These are phyloP conservation scores for Apis dorsata DNA, from an alignment of 1,140 invertebrate genomes.

Conservation along the genomic window DNA sequence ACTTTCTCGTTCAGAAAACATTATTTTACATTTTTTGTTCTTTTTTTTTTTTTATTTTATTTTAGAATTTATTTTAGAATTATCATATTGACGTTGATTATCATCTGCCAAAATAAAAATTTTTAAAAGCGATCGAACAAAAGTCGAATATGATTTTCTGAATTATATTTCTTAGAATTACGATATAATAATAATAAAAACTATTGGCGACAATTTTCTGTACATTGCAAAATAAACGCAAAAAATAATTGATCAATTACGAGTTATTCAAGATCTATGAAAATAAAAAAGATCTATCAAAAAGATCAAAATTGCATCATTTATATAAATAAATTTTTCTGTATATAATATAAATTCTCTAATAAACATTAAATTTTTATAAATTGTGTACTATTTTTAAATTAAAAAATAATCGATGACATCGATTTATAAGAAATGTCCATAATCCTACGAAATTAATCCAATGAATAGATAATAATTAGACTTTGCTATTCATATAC, in stretches of 20 bases:
- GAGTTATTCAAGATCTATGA: neutral
- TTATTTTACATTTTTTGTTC: neutral
- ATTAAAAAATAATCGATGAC: neutral
- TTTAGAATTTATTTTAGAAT: too few relatives aligned
- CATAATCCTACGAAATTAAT: neutral
- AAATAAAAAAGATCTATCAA: neutral
- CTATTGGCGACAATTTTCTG: too few relatives aligned
- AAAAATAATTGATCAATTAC: neutral
- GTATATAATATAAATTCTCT: neutral
- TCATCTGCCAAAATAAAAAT: too few relatives aligned
- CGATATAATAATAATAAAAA: too few relatives aligned
- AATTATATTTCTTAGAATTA: too few relatives aligned
- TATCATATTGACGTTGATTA: too few relatives aligned
- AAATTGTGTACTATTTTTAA: neutral
- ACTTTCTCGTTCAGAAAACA: neutral
- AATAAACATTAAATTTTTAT: neutral
- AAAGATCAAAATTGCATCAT: neutral
- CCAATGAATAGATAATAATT: neutral
- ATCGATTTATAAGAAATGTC: neutral
- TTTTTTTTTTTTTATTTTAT: neutral
- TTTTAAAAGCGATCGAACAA: too few relatives aligned
- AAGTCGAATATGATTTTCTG: too few relatives aligned
- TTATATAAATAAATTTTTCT: neutral
- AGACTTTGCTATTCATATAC: too few relatives aligned
- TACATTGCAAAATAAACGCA: too few relatives aligned